phyloP scores from a whole-genome alignment of 2,797 vertebrate species.

The Numenius phaeopus region DNA sequence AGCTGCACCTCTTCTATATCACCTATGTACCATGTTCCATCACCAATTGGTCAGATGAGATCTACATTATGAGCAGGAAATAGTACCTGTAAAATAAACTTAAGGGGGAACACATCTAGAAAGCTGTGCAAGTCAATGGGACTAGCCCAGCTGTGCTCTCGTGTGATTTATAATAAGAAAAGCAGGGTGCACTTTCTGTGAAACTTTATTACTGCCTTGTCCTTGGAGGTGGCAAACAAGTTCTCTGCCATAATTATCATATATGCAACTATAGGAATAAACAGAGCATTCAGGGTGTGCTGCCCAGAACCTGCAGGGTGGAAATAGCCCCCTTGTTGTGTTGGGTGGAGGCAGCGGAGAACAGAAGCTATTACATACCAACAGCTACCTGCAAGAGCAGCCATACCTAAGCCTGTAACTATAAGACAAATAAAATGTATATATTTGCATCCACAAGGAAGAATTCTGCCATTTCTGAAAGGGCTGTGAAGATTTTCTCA shows the following conservation, averaged over 20 bases:
- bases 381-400: background rate
- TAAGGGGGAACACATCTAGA: background rate
- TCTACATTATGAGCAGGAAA: background rate
- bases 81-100: background rate
- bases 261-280: background rate
- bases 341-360: background rate
- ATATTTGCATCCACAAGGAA: background rate
- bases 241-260: background rate
- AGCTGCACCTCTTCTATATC: background rate
- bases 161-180: background rate
- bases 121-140: background rate
- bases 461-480: slow-evolving; percentile 32
- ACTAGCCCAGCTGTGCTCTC: background rate
- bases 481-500: slow-evolving; percentile 24
- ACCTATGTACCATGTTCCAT: background rate
- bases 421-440: slow-evolving; percentile 12
- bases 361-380: background rate
- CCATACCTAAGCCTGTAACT: slow-evolving; percentile 1
- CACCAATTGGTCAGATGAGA: background rate
- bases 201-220: slow-evolving; percentile 32
- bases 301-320: background rate
- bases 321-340: background rate
- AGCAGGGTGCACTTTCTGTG: background rate
- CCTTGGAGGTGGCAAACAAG: background rate
- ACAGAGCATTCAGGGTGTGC: background rate